Base-by-base conservation (phyloP, 2,797 vertebrate genomes). In the Mionectes olivaceus region DNA sequence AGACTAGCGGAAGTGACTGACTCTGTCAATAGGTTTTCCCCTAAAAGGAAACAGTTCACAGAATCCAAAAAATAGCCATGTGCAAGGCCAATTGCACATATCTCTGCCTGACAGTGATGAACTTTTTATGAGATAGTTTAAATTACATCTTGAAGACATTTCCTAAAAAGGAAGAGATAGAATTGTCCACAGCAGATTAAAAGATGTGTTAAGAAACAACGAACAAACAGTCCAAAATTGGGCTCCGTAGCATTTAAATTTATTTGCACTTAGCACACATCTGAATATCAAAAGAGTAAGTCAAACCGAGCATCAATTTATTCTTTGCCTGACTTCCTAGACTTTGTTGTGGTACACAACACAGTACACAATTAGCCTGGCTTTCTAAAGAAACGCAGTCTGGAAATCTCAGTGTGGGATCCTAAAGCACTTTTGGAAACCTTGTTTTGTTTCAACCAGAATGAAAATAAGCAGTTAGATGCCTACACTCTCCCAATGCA, bases 1-100 rank as follows among this genome's bases (percentile, higher is more conserved):
- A 87, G 32, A 65, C 67, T 43, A 90, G 67, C 90, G 37, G 33
- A 85, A 95, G 65, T 91, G 35, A 35, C 35, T 78, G 95, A 41
- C 21, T 18, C 17, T 83, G 61, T 84, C 87, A 96, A 76, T 56
- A 64, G 61, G 95, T 76, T 75, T 95, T 96, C 13, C 96, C 94
- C 80, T 97, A 97, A 96, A 97, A 97, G 95, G 95, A 95, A 96
- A 93, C 64, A 93, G 80, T 97, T 97, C 96, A 94, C 52, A 89
- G 90, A 94, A 84, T 80, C 55, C 19, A 95, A 90, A 96, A 97
- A 92, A 69, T 93, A 96, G 91, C 88, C 87, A 90, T 11, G 43
- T 6, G 39, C 82, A 71, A 96, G 55, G 73, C 71, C 87, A 95
- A 11, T 96, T 95, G 71, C 90, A 87, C 89, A 84, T 93, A 96